Conservation (phyloP, 2,113 vertebrate species). For the Osmerus mordax region DNA sequence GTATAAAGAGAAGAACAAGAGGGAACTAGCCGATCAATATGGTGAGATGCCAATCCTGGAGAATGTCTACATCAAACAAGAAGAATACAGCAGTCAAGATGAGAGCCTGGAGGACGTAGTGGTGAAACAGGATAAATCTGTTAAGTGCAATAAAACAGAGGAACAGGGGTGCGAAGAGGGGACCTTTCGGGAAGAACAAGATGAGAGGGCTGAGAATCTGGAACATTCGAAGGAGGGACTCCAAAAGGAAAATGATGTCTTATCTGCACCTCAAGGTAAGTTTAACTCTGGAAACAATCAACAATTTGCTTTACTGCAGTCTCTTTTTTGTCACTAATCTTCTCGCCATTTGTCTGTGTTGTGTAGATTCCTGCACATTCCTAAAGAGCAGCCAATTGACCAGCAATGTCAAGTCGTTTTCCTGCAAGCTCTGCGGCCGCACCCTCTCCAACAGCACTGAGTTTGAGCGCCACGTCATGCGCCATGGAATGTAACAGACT, state of each 20-base stretch:
- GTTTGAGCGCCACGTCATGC: conserved; percentile 93
- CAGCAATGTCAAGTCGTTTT: conserved; percentile 81
- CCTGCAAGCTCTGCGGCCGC: conserved; percentile 94
- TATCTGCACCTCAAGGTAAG: conserved; percentile 45
- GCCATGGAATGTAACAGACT: conserved; percentile 86
- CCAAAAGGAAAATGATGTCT: neutral
- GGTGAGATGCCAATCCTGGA: conserved; percentile 47
- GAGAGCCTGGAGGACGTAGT: neutral
- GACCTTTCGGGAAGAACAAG: neutral
- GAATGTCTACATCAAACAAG: conserved; percentile 34
- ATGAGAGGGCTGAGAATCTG: neutral
- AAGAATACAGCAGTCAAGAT: neutral
- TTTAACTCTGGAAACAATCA: neutral
- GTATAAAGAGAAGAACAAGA: neutral
- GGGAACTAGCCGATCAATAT: neutral
- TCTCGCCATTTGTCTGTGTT: neutral
- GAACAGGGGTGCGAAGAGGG: too few species aligned
- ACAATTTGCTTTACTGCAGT: neutral
- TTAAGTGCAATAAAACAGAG: too few species aligned
- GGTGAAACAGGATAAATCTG: neutral
- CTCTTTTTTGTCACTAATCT: neutral
- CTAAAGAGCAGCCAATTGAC: conserved; percentile 59
- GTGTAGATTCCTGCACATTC: conserved; percentile 24
- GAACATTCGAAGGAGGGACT: neutral
- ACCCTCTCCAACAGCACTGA: conserved; percentile 88